phyloP scores from a whole-genome alignment of 2,797 vertebrate species.

The Sciaenops ocellatus region DNA sequence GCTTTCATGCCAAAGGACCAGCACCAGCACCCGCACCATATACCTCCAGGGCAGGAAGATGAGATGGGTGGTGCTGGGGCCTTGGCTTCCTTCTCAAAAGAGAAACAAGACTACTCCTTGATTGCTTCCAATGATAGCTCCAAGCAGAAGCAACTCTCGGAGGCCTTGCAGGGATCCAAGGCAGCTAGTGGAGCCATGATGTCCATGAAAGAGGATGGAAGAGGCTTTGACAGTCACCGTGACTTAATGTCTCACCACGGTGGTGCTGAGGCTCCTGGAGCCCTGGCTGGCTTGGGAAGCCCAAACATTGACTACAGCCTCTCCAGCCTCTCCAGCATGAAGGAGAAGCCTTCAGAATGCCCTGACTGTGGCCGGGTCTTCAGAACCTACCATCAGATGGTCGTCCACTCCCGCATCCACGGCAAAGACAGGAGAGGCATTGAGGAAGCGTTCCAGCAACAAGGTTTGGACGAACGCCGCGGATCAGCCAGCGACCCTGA shows the following conservation, averaged over 20 bases:
- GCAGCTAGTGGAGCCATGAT: conserved; percentile 87
- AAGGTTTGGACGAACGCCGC: conserved; percentile 92
- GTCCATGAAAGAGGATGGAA: conserved; percentile 91
- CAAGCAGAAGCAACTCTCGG: conserved; percentile 95
- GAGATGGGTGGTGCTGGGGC: conserved; percentile 89
- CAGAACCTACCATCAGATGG: conserved; percentile 98
- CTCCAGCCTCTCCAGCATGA: conserved; percentile 88
- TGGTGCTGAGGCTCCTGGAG: conserved; percentile 64
- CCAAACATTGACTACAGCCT: conserved; percentile 93
- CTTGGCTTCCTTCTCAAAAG: conserved; percentile 92
- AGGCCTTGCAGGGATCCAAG: conserved; percentile 92
- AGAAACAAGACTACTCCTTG: conserved; percentile 94
- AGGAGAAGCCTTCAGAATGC: conserved; percentile 98
- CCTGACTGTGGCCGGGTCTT: conserved; percentile 97
- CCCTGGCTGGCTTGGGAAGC: conserved; percentile 81
- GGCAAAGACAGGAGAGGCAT: conserved; percentile 92
- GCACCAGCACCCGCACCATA: conserved; percentile 87
- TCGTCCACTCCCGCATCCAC: conserved; percentile 97
- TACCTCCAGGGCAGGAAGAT: conserved; percentile 92
- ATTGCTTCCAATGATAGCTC: conserved; percentile 92
- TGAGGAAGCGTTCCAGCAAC: conserved; percentile 90
- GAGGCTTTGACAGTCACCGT: conserved; percentile 91
- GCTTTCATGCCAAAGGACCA: conserved; percentile 97
- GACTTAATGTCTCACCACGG: conserved; percentile 91
- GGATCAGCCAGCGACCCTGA: conserved; percentile 98